Conservation (phyloP, 2,888 invertebrate genomes). For the Prosopocoilus inquinatus region DNA sequence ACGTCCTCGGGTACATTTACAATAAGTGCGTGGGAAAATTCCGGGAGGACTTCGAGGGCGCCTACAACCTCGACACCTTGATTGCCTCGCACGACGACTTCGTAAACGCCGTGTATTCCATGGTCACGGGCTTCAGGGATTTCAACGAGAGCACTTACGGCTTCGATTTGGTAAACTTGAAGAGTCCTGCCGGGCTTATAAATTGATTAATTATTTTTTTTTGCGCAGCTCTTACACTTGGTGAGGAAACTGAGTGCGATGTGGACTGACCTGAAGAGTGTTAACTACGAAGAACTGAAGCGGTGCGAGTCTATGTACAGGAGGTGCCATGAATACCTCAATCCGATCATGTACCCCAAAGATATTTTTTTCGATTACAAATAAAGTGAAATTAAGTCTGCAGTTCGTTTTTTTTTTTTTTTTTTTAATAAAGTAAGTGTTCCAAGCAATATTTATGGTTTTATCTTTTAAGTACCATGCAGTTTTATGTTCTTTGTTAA, state of each 20-base stretch:
- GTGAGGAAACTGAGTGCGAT: constrained; percentile 38
- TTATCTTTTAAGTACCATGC: no score
- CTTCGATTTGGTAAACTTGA: constrained; percentile 37
- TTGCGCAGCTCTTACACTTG: constrained; percentile 39
- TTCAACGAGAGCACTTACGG: constrained; percentile 31
- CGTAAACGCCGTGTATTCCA: constrained; percentile 35
- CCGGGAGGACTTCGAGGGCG: constrained; percentile 41
- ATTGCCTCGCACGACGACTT: constrained; percentile 41
- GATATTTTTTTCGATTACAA: constrained; percentile 23
- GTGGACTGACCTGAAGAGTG: constrained; percentile 37
- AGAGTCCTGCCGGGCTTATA: constrained; percentile 5
- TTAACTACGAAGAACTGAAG: constrained; percentile 32
- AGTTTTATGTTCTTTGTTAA: no score
- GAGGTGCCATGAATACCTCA: constrained; percentile 33
- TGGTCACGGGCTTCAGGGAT: constrained; percentile 32
- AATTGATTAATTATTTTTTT: constrained; percentile 15
- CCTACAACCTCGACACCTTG: constrained; percentile 42
- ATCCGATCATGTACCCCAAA: constrained; percentile 36
- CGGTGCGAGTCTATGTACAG: constrained; percentile 35
- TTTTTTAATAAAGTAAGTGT: no score
- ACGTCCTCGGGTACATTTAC: constrained; percentile 43
- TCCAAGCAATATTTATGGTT: no score
- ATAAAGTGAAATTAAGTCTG: no score
- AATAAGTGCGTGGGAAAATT: constrained; percentile 36
- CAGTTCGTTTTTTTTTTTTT: no score